Conservation (phyloP, 2,797 vertebrate genomes). For the Spinus pinus region DNA sequence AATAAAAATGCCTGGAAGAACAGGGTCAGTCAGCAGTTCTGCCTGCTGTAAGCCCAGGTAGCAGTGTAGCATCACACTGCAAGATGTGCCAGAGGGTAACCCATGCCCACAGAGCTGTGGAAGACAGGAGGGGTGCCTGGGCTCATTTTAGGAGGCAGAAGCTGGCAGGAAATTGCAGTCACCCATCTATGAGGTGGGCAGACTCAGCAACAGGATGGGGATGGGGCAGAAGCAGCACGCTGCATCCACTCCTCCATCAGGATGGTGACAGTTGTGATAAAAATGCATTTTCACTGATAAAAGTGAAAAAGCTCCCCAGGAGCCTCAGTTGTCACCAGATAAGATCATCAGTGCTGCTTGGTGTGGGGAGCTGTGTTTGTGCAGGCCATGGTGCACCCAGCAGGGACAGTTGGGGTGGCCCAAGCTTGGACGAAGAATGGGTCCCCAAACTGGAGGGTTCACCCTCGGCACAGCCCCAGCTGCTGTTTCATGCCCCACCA, state of each 20-base stretch:
- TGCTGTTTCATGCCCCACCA: not conserved
- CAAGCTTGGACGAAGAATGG: not conserved
- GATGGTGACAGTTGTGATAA: not conserved
- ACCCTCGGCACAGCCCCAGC: rapidly evolving
- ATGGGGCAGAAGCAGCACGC: not conserved
- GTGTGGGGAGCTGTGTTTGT: not conserved
- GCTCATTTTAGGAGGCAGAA: not conserved
- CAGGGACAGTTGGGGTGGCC: rapidly evolving
- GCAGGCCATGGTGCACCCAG: rapidly evolving
- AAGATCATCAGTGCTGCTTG: not conserved
- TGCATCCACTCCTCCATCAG: not conserved
- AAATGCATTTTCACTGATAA: not conserved
- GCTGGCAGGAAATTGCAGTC: not conserved
- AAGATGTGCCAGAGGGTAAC: not conserved
- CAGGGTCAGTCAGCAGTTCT: not conserved
- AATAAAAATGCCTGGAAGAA: not conserved
- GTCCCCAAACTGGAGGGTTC: not conserved
- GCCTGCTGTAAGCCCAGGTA: not conserved
- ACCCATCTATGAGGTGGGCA: not conserved
- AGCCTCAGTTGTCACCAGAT: rapidly evolving
- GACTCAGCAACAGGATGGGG: rapidly evolving
- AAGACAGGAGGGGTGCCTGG: not conserved
- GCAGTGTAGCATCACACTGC: not conserved
- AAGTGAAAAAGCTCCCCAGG: not conserved
- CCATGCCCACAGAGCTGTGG: not conserved